phyloP scores from a whole-genome alignment of 1,140 invertebrate species.

The Acromyrmex heyeri region DNA sequence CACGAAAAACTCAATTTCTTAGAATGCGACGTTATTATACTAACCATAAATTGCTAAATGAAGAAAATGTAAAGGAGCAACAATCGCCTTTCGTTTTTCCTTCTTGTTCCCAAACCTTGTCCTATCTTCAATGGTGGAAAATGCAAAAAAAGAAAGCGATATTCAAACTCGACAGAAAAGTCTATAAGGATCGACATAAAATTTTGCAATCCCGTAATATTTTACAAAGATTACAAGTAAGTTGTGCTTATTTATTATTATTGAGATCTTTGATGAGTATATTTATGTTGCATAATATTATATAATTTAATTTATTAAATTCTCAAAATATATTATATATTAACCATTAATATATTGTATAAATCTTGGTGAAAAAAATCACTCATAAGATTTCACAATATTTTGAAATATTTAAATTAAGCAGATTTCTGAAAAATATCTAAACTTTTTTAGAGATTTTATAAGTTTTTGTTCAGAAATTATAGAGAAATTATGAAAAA shows the following conservation, averaged over 20 bases:
- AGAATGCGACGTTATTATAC: slow-evolving; percentile 78
- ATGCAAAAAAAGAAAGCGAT: slow-evolving; percentile 50
- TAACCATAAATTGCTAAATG: slow-evolving; percentile 77
- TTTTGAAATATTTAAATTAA: too few relatives aligned
- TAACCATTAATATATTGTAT: neutral
- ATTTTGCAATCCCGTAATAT: slow-evolving; percentile 56
- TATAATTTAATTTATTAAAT: slow-evolving; percentile 3
- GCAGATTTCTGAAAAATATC: too few relatives aligned
- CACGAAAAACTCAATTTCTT: neutral
- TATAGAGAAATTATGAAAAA: too few relatives aligned
- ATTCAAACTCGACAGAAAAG: slow-evolving; percentile 55
- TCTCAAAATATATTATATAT: neutral
- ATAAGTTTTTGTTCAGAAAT: too few relatives aligned
- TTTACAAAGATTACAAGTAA: slow-evolving; percentile 76
- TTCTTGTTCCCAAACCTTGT: slow-evolving; percentile 76
- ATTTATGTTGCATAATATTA: neutral
- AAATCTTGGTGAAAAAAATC: neutral
- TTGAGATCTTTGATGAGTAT: neutral
- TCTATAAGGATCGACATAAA: slow-evolving; percentile 3
- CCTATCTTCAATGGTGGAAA: slow-evolving; percentile 76
- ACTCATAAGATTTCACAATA: too few relatives aligned
- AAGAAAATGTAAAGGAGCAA: slow-evolving; percentile 75
- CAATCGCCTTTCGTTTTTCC: slow-evolving; percentile 79
- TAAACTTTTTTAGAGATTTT: too few relatives aligned
- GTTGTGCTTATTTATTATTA: slow-evolving; percentile 38